phyloP scores from a whole-genome alignment of 2,888 invertebrate genomes.

The Melinopterus prodromus region DNA sequence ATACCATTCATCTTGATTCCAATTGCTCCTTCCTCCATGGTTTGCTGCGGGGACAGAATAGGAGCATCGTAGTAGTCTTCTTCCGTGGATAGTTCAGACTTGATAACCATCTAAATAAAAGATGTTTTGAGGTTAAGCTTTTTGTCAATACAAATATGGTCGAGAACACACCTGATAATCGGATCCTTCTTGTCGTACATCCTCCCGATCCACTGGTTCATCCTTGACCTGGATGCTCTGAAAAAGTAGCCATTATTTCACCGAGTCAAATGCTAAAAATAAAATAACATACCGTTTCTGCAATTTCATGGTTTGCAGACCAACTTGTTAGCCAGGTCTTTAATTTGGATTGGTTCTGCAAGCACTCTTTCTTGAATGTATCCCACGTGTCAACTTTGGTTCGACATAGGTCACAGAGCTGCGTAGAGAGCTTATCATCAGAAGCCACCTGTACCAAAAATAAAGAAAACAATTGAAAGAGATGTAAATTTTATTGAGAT shows the following conservation, averaged over 20 bases:
- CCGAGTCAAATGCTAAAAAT: too few species aligned
- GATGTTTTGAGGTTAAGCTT: background rate
- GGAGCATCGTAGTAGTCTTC: conserved; percentile 50
- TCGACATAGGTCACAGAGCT: conserved; percentile 71
- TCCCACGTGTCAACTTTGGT: conserved; percentile 74
- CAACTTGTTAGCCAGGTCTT: conserved; percentile 63
- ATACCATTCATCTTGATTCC: conserved; percentile 24
- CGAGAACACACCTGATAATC: conserved; percentile 30
- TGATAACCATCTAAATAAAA: conserved; percentile 33
- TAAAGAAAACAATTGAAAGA: too few species aligned
- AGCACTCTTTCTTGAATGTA: conserved; percentile 70
- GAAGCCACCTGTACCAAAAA: conserved; percentile 64
- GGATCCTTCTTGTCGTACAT: conserved; percentile 23
- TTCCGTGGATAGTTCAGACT: conserved; percentile 45
- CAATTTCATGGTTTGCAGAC: conserved; percentile 27
- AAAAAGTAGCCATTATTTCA: conserved; percentile 14
- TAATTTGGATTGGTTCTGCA: conserved; percentile 72
- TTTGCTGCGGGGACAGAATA: conserved; percentile 45
- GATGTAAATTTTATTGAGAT: too few species aligned
- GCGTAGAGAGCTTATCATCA: conserved; percentile 71
- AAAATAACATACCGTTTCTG: conserved; percentile 28
- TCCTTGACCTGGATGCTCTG: conserved; percentile 55
- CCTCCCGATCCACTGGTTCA: conserved; percentile 44
- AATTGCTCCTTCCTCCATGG: conserved; percentile 30
- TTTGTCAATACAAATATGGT: background rate